Evolutionary conservation across 2,797 vertebrate genomes (phyloP).

Genomic region (Holocentrus rufus): DNA sequence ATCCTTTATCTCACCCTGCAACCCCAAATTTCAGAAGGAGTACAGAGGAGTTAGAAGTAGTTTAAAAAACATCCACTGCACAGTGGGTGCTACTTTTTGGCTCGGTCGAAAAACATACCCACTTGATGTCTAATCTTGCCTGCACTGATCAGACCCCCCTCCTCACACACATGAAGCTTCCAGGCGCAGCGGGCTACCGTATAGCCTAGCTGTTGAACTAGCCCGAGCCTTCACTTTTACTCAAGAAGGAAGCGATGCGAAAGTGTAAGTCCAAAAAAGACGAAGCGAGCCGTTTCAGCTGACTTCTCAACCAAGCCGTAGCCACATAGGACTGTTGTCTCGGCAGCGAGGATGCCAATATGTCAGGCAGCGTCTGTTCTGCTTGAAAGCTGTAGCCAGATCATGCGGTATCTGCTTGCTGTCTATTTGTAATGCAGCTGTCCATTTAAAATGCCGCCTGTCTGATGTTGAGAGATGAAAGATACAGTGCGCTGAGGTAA

Average conservation of each 20-base stretch:
- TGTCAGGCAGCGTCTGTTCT: constrained; percentile 60
- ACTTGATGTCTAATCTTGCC: constrained; percentile 64
- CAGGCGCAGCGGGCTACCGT: constrained; percentile 63
- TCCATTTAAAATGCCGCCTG: constrained; percentile 45
- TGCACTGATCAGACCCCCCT: constrained; percentile 73
- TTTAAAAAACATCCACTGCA: constrained; percentile 36
- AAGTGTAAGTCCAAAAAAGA: constrained; percentile 50
- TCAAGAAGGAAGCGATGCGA: constrained; percentile 62
- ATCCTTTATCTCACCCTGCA: constrained; percentile 43
- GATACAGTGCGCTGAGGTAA: constrained; percentile 16
- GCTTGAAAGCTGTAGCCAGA: constrained; percentile 47
- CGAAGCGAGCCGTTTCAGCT: constrained; percentile 64
- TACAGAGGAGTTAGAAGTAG: constrained; percentile 38
- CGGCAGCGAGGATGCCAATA: constrained; percentile 57
- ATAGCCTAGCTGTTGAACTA: constrained; percentile 54
- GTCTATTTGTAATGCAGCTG: constrained; percentile 18
- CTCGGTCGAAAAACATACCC: constrained; percentile 46
- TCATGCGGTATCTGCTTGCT: constrained; percentile 37
- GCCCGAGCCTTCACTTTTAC: constrained; percentile 65
- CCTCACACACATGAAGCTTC: constrained; percentile 52
- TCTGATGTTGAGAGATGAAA: constrained; percentile 55
- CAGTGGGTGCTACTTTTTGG: constrained; percentile 44
- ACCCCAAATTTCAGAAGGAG: constrained; percentile 28
- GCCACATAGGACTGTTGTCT: constrained; percentile 53
- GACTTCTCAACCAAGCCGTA: constrained; percentile 64